A percentile compares a stretch with the other conserved stretches of the same genome.
Conservation (phyloP, 1,140 invertebrate species). For the Adoxophyes honmai region DNA sequence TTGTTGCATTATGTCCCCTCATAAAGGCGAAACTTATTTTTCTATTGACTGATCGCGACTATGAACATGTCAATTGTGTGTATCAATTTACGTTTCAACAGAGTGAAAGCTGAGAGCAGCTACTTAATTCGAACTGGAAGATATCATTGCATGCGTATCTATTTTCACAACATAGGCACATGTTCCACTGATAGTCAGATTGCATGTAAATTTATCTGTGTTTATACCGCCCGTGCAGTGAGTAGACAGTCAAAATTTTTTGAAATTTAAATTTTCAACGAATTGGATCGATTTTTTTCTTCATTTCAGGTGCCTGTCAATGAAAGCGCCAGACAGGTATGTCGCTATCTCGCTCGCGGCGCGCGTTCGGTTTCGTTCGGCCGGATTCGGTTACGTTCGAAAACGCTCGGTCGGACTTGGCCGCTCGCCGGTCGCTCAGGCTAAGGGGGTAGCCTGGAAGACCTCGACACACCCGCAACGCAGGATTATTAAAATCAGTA, state of each 20-base stretch:
- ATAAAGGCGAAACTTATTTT: constrained; percentile 16
- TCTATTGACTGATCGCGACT: constrained; percentile 12
- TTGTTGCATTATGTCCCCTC: constrained; percentile 22
- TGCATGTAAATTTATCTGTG: constrained; percentile 77
- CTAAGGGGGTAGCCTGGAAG: constrained; percentile 73
- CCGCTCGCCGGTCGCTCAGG: constrained; percentile 51
- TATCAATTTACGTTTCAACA: neutral
- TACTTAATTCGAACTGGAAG: neutral
- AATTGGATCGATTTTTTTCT: constrained; percentile 79
- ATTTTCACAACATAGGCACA: neutral
- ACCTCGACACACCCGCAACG: constrained; percentile 71
- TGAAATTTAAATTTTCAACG: constrained; percentile 73
- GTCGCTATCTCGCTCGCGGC: constrained; percentile 65
- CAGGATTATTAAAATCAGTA: constrained; percentile 64
- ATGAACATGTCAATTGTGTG: neutral
- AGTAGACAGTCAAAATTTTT: constrained; percentile 43
- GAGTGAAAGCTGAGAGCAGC: neutral
- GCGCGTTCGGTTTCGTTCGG: constrained; percentile 69
- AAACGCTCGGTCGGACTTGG: constrained; percentile 60
- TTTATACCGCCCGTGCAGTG: constrained; percentile 26
- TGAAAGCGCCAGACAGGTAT: constrained; percentile 84
- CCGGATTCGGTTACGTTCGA: constrained; percentile 65
- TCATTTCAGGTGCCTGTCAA: constrained; percentile 84
- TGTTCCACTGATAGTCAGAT: constrained; percentile 6
- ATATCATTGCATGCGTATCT: neutral